These are phyloP conservation scores for Malurus alboscapulatus DNA, from an alignment of 2,113 vertebrate genomes.

Conservation along the genomic window DNA sequence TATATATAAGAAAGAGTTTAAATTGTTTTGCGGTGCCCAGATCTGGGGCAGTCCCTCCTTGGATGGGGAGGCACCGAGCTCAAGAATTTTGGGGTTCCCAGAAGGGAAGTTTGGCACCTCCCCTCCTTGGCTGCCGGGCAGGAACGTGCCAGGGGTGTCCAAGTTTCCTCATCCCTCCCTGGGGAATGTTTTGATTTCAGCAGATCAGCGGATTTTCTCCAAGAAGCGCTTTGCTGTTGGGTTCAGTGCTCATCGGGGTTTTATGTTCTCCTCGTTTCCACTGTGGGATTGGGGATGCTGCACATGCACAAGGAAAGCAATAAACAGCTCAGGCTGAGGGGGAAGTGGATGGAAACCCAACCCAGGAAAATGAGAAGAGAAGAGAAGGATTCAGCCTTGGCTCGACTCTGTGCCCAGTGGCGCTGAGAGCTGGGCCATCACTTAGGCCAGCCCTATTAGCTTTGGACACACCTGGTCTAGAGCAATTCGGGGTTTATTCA, in stretches of 20 bases:
- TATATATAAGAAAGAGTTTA: not conserved
- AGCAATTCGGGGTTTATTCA: not conserved
- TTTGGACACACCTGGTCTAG: not conserved
- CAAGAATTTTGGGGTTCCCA: rapidly evolving
- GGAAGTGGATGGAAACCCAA: not conserved
- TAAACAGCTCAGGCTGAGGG: not conserved
- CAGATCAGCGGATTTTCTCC: not conserved
- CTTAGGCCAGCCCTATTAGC: not conserved
- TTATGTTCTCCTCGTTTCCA: not conserved
- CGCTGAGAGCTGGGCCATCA: not conserved
- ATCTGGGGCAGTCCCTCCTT: not conserved
- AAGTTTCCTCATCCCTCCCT: not conserved
- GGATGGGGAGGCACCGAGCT: not conserved
- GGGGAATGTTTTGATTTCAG: not conserved
- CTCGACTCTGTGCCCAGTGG: not conserved
- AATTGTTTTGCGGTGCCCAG: not conserved
- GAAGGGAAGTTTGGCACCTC: not conserved
- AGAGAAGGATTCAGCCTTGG: not conserved
- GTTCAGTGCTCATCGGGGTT: rapidly evolving
- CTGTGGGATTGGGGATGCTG: not conserved
- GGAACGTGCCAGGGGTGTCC: not conserved
- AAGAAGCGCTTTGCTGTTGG: not conserved
- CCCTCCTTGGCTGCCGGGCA: not conserved
- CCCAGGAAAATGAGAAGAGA: not conserved
- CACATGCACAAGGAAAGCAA: not conserved